phyloP scores from a whole-genome alignment of 2,797 vertebrate genomes.

The Cossypha caffra region DNA sequence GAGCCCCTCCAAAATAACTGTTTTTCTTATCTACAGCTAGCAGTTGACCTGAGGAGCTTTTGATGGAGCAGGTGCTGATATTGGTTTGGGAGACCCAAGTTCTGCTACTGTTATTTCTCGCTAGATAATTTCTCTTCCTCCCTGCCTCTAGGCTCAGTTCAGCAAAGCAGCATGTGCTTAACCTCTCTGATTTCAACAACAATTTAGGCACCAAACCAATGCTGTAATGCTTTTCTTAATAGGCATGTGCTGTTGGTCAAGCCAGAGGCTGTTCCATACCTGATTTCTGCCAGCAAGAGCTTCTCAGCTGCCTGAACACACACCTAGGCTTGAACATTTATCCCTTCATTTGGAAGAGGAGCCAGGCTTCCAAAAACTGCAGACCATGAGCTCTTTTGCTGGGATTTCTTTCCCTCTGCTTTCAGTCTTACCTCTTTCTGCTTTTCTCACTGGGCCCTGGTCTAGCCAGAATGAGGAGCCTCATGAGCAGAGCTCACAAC shows the following conservation, averaged over 20 bases:
- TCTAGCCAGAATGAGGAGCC: accelerated
- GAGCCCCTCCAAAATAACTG: neutral
- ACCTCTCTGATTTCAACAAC: neutral
- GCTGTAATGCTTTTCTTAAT: neutral
- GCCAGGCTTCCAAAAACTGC: neutral
- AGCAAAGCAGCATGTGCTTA: neutral
- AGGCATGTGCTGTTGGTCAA: neutral
- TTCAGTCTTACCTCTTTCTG: neutral
- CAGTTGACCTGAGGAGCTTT: neutral
- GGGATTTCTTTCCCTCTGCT: neutral
- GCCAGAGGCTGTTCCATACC: neutral
- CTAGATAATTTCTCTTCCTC: neutral
- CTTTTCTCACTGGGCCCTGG: neutral
- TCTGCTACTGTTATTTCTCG: neutral
- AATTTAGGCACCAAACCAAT: neutral
- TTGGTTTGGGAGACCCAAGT: neutral
- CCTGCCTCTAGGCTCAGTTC: neutral
- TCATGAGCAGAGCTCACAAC: neutral
- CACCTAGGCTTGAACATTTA: neutral
- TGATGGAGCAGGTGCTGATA: neutral
- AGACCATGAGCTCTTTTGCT: neutral
- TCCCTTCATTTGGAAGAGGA: neutral
- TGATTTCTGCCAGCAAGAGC: neutral
- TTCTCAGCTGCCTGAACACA: neutral
- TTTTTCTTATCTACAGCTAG: neutral